These are phyloP conservation scores for Tinamus major DNA, from an alignment of 2,797 vertebrate species.

Conservation along the genomic window DNA sequence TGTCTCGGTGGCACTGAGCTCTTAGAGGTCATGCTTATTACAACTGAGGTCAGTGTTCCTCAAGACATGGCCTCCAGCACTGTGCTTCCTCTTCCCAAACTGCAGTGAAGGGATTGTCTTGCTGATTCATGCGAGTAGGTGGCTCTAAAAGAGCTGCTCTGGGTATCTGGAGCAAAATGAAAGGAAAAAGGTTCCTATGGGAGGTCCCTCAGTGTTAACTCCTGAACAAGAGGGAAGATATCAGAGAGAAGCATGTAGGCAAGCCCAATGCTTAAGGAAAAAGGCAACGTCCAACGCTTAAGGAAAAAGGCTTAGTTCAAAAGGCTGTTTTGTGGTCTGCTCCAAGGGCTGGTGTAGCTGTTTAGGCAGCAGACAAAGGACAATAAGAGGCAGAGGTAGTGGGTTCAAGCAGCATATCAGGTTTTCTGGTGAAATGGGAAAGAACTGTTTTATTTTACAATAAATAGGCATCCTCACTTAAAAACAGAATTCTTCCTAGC, in stretches of 20 bases:
- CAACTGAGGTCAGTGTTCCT: too few relatives aligned
- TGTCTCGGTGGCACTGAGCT: not conserved
- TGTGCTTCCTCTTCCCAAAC: not conserved
- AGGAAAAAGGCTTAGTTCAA: too few relatives aligned
- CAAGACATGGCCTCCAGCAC: not conserved
- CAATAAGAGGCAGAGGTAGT: not conserved
- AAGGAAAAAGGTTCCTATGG: not conserved
- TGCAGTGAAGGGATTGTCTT: rapidly evolving
- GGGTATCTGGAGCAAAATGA: not conserved
- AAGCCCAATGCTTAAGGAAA: not conserved
- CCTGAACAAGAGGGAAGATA: not conserved
- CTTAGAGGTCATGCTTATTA: rapidly evolving
- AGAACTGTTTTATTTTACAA: not conserved
- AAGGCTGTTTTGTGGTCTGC: not conserved
- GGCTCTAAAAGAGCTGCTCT: not conserved
- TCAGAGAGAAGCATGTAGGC: not conserved
- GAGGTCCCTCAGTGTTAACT: not conserved
- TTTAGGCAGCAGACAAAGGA: not conserved
- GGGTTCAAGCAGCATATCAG: not conserved
- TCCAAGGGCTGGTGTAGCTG: not conserved
- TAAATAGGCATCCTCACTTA: not conserved
- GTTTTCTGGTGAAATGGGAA: not conserved
- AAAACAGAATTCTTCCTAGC: not conserved
- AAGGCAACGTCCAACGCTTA: not conserved
- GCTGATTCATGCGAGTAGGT: not conserved